Evolutionary conservation across 2,888 invertebrate species (phyloP).

Genomic region (Ennomos fuscantarius): DNA sequence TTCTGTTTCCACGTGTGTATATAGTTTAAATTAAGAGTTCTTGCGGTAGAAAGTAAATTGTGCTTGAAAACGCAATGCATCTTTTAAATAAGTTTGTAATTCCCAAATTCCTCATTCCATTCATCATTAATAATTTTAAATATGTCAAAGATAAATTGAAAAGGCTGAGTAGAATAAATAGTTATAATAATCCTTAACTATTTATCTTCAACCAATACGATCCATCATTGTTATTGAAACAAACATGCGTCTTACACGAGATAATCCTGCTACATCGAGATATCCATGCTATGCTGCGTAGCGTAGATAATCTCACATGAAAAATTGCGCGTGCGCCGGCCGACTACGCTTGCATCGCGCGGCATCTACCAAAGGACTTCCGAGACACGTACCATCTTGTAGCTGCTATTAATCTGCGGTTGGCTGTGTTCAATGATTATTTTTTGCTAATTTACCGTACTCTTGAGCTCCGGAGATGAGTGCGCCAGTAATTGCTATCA

Average conservation of each 20-base stretch:
- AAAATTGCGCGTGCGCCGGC: conserved; percentile 27
- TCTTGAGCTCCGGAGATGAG: conserved; percentile 49
- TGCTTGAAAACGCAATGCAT: no score
- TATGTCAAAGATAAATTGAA: no score
- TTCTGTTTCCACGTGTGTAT: no score
- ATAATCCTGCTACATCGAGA: conserved; percentile 21
- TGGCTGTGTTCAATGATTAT: conserved; percentile 53
- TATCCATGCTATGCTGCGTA: conserved; percentile 18
- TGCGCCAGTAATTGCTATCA: conserved; percentile 45
- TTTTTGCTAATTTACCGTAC: conserved; percentile 77
- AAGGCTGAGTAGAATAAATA: no score
- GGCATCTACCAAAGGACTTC: conserved; percentile 37
- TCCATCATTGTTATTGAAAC: conserved; percentile 25
- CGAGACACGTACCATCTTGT: conserved; percentile 28
- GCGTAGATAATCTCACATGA: conserved; percentile 35
- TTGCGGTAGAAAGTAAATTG: no score
- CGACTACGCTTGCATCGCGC: conserved; percentile 18
- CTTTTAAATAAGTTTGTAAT: no score
- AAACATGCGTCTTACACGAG: conserved; percentile 21
- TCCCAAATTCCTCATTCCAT: no score
- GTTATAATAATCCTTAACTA: conserved; percentile 13
- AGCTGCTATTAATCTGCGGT: conserved; percentile 27
- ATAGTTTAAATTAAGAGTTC: no score
- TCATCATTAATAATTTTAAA: no score
- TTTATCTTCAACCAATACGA: conserved; percentile 19